Evolutionary conservation across 2,888 invertebrate species (phyloP).

Genomic region (Pteria penguin): DNA sequence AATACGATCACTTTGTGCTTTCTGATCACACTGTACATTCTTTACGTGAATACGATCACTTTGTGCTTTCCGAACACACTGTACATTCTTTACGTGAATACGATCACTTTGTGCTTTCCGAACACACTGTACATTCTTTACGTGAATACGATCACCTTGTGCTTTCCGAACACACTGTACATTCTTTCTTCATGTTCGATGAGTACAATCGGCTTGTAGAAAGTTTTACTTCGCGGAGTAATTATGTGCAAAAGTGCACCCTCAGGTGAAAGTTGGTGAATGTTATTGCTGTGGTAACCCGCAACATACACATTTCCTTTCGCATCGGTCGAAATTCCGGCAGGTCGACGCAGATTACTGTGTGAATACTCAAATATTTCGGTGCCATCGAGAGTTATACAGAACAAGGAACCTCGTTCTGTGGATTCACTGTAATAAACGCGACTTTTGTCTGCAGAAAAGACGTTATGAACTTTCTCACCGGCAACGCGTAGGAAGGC

Average conservation of each 20-base stretch:
- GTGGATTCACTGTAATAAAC: conserved; percentile 33
- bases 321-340: conserved; percentile 28
- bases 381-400: conserved; percentile 27
- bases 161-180: conserved; percentile 27
- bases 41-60: conserved; percentile 14
- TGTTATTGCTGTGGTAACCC: conserved; percentile 35
- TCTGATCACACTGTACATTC: conserved; percentile 19
- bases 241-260: conserved; percentile 32
- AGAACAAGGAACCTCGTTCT: conserved; percentile 21
- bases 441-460: conserved; percentile 32
- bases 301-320: conserved; percentile 33
- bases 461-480: conserved; percentile 31
- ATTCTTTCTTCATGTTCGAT: conserved; percentile 23
- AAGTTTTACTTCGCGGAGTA: conserved; percentile 20
- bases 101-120: conserved; percentile 26
- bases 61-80: conserved; percentile 18
- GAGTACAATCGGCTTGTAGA: conserved; percentile 32
- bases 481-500: conserved; percentile 9
- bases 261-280: conserved; percentile 31
- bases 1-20: conserved; percentile 23
- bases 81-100: conserved; percentile 26
- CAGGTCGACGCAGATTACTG: conserved; percentile 12
- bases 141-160: conserved; percentile 24
- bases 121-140: conserved; percentile 25
- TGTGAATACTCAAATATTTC: conserved; percentile 35